Evolutionary conservation across 2,113 vertebrate species (phyloP).

Genomic region (Hemiprocne comata): DNA sequence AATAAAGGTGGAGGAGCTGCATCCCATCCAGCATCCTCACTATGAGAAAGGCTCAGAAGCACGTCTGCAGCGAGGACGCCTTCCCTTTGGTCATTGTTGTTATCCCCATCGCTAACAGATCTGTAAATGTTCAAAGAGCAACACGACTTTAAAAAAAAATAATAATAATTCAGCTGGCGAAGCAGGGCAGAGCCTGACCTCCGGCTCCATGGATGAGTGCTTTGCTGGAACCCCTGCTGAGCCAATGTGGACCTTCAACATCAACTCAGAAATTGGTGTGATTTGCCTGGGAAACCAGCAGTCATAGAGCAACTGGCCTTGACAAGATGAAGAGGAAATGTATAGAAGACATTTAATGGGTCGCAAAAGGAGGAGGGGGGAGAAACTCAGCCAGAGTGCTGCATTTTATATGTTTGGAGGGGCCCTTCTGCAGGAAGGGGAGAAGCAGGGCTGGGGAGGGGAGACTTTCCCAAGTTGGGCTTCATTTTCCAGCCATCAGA

Average conservation of each 20-base stretch:
- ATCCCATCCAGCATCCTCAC: background rate
- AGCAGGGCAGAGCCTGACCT: constrained; percentile 77
- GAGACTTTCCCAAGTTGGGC: background rate
- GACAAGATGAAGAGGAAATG: constrained; percentile 70
- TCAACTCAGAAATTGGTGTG: constrained; percentile 87
- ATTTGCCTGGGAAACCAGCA: constrained; percentile 86
- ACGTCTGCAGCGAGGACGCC: background rate
- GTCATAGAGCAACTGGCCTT: constrained; percentile 71
- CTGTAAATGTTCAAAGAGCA: constrained; percentile 55
- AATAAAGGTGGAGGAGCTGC: background rate
- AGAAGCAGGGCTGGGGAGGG: background rate
- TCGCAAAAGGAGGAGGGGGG: constrained; percentile 32
- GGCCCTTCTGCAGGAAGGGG: constrained; percentile 17
- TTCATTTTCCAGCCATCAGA: background rate
- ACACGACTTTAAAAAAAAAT: constrained; percentile 12
- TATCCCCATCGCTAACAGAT: background rate
- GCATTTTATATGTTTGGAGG: constrained; percentile 23
- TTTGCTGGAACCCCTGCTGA: constrained; percentile 81
- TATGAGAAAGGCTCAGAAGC: background rate
- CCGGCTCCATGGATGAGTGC: constrained; percentile 80
- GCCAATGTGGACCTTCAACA: constrained; percentile 86
- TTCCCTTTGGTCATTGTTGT: constrained; percentile 21
- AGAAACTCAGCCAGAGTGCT: constrained; percentile 11
- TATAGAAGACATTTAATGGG: constrained; percentile 67
- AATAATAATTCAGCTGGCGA: constrained; percentile 51